Conservation (phyloP, 2,113 vertebrate genomes). For the Dipodomys spectabilis region DNA sequence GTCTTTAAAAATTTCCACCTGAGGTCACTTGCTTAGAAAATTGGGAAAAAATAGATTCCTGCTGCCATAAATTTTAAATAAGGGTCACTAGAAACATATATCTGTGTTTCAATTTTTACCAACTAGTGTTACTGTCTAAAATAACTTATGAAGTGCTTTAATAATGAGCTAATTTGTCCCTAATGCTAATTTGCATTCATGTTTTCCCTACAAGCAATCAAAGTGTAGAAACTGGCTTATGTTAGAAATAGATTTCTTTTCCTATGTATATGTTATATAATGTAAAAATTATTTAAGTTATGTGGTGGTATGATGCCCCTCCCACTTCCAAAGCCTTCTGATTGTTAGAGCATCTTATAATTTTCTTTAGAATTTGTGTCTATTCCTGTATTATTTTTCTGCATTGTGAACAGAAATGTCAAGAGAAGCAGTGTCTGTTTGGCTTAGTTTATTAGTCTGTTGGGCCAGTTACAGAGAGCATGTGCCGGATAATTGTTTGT, state of each 20-base stretch:
- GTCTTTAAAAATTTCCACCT: neutral
- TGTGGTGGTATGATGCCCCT: neutral
- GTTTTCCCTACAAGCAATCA: neutral
- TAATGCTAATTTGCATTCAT: neutral
- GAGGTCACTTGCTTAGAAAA: neutral
- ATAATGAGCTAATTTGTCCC: neutral
- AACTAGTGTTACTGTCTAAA: neutral
- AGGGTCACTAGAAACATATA: neutral
- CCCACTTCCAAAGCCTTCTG: neutral
- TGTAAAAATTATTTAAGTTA: neutral
- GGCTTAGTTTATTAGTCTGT: neutral
- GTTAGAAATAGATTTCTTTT: neutral
- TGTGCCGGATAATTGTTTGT: neutral
- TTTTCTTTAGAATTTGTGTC: neutral
- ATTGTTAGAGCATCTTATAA: too few species aligned
- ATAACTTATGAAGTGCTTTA: neutral
- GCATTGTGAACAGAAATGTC: neutral
- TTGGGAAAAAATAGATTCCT: accelerated
- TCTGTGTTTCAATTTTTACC: neutral
- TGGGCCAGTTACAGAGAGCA: neutral
- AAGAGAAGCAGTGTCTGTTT: neutral
- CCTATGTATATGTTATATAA: neutral
- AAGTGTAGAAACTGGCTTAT: neutral
- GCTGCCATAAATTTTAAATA: neutral
- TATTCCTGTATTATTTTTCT: neutral